These are phyloP conservation scores for Villa cingulata DNA, from an alignment of 2,888 invertebrate genomes.

Conservation along the genomic window DNA sequence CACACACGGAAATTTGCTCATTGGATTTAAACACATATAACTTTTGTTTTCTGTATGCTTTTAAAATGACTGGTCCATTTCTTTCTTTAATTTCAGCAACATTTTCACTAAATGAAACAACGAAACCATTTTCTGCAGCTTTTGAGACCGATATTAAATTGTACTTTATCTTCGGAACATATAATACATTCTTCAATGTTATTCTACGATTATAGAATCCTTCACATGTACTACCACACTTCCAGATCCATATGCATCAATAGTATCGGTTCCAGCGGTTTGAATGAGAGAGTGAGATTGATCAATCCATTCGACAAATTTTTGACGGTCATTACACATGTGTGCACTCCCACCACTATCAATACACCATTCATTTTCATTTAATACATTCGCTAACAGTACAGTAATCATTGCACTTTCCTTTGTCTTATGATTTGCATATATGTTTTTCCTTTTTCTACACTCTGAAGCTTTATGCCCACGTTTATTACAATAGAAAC, in stretches of 20 bases:
- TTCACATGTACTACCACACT: neutral
- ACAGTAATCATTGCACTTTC: neutral
- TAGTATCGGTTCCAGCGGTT: slow-evolving; percentile 1
- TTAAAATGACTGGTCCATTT: too few relatives aligned
- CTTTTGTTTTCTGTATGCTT: too few relatives aligned
- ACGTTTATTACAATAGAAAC: slow-evolving; percentile 4
- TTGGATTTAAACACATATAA: too few relatives aligned
- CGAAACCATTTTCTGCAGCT: too few relatives aligned
- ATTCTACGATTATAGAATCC: neutral
- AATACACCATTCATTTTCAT: slow-evolving; percentile 2
- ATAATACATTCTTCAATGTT: neutral
- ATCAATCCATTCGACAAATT: neutral
- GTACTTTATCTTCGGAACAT: slow-evolving; percentile 1
- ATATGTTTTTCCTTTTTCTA: neutral
- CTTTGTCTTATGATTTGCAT: neutral
- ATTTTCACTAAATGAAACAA: too few relatives aligned
- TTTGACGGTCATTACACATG: slow-evolving; percentile 6
- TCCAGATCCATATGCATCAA: slow-evolving; percentile 1
- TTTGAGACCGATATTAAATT: slow-evolving; percentile 6
- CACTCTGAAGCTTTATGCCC: too few relatives aligned
- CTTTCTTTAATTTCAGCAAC: too few relatives aligned
- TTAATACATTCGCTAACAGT: too few relatives aligned
- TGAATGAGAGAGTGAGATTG: neutral
- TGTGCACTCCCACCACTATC: too few relatives aligned
- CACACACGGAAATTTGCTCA: too few relatives aligned